phyloP scores from a whole-genome alignment of 2,797 vertebrate species.

The Adelosebastes latens region DNA sequence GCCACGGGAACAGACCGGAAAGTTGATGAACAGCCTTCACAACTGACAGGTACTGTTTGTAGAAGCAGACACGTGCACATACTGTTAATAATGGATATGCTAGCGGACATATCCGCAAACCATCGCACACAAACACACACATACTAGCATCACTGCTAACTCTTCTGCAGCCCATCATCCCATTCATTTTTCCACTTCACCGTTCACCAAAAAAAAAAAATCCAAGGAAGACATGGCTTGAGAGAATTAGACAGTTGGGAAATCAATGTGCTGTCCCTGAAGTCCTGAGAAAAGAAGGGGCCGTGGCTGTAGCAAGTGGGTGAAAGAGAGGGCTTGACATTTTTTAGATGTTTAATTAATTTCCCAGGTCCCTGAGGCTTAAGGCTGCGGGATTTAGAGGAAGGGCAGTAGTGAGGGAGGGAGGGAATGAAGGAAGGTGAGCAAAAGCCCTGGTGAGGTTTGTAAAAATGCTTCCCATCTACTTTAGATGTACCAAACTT shows the following conservation, averaged over 20 bases:
- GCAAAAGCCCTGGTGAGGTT: conserved; percentile 18
- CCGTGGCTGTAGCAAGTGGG: conserved; percentile 19
- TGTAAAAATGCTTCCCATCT: neutral
- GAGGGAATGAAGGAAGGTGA: conserved; percentile 8
- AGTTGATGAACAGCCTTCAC: conserved; percentile 52
- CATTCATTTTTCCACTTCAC: conserved; percentile 14
- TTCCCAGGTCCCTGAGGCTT: conserved; percentile 42
- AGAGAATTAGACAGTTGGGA: conserved; percentile 62
- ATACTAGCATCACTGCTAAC: neutral
- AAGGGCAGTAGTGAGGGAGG: neutral
- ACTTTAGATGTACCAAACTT: neutral
- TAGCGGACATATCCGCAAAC: conserved; percentile 1
- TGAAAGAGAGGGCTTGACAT: conserved; percentile 59
- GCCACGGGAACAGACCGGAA: conserved; percentile 17
- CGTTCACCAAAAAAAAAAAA: conserved; percentile 1
- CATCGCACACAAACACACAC: neutral
- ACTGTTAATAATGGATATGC: conserved; percentile 7
- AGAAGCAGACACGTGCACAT: neutral
- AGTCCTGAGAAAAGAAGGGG: conserved; percentile 18
- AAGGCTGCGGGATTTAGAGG: conserved; percentile 29
- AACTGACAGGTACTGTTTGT: conserved; percentile 26
- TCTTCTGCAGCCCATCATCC: neutral
- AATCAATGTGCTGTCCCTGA: conserved; percentile 57
- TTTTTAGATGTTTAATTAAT: conserved; percentile 72
- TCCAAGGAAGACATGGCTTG: conserved; percentile 24